These are phyloP conservation scores for Onychomys arenicola DNA, from an alignment of 2,797 vertebrate genomes.

Conservation along the genomic window DNA sequence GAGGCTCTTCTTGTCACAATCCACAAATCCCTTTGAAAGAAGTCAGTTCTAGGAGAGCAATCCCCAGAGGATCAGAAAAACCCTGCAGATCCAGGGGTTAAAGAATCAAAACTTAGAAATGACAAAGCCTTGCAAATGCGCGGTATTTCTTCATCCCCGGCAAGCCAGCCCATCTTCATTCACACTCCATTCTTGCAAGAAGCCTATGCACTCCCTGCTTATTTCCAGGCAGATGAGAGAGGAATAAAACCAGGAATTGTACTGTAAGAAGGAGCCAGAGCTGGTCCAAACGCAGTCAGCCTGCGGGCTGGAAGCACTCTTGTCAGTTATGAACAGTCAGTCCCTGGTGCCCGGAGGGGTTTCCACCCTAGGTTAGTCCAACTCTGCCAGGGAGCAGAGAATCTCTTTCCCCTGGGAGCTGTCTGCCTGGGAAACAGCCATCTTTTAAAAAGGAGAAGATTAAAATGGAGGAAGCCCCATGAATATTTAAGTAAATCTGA, in stretches of 20 bases:
- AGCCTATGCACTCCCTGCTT: constrained; percentile 70
- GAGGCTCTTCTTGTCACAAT: constrained; percentile 86
- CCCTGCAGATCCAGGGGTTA: constrained; percentile 68
- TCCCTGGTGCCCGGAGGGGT: constrained; percentile 90
- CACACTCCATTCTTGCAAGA: constrained; percentile 86
- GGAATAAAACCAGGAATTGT: constrained; percentile 76
- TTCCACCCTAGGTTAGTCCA: constrained; percentile 89
- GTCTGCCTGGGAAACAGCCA: constrained; percentile 86
- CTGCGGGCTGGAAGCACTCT: constrained; percentile 84
- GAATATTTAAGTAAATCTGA: constrained; percentile 89
- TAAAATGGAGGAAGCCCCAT: constrained; percentile 90
- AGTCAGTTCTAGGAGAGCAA: constrained; percentile 76
- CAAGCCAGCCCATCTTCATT: constrained; percentile 80
- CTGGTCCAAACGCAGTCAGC: constrained; percentile 83
- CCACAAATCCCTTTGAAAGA: constrained; percentile 87
- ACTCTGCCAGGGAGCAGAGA: constrained; percentile 79
- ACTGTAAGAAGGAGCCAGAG: constrained; percentile 77
- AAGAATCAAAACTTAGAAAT: constrained; percentile 68
- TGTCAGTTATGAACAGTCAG: constrained; percentile 89
- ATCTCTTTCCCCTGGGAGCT: constrained; percentile 80
- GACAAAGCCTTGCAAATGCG: constrained; percentile 65
- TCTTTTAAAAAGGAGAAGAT: constrained; percentile 90
- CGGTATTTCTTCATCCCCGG: constrained; percentile 81
- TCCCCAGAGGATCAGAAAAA: constrained; percentile 69
- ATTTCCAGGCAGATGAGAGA: constrained; percentile 75